Base-by-base conservation (phyloP, 2,113 vertebrate species). In the Spea multiplicata region DNA sequence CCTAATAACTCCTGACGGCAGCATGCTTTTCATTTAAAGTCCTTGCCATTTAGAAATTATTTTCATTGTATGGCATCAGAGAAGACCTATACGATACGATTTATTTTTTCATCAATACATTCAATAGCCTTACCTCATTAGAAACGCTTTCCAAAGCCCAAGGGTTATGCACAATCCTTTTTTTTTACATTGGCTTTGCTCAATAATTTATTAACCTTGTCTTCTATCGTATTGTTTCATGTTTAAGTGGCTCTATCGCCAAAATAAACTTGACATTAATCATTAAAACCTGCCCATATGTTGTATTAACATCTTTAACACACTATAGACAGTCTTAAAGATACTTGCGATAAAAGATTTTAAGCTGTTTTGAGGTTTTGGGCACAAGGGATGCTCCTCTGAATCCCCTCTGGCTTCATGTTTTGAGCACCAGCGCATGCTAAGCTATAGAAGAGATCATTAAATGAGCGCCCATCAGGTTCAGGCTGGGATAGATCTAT, bases 201-300 rank as follows among this genome's bases (percentile, higher is more conserved):
- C 17, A 64, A 13, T 73, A 73, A 79, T 79, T 73, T 73, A 66
- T 79, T 67, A 73, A 67, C 49, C 70, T 73, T 79, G 77, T 79
- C 77, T 66, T 65, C 47, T 45, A 73, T 73, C 73, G 59, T 79
- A 73, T 73, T 9, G n/a, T 47, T 67, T 67, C 16, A 49, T 14
- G 48, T 16, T 78, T 45, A 65, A 79, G 61, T 49, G 30, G 30
- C 30, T 30, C 30, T 30, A 30, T 30, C 30, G 30, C 30, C 30
- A 30, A 30, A 30, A 30, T 30, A 30, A 30, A 30, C 30, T 30
- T 30, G 30, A 30, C 30, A 30, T 30, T 30, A 30, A 30, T 30
- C 30, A 30, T 30, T 30, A 30, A 30, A 30, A 30, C 30, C 30
- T 30, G 30, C 30, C 30, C 30, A 30, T 30, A 30, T 30, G 30